Percentiles rank a stretch among this genome's conserved stretches.
Conservation (phyloP, 1,140 invertebrate species). For the Drosophila kanapiae region DNA sequence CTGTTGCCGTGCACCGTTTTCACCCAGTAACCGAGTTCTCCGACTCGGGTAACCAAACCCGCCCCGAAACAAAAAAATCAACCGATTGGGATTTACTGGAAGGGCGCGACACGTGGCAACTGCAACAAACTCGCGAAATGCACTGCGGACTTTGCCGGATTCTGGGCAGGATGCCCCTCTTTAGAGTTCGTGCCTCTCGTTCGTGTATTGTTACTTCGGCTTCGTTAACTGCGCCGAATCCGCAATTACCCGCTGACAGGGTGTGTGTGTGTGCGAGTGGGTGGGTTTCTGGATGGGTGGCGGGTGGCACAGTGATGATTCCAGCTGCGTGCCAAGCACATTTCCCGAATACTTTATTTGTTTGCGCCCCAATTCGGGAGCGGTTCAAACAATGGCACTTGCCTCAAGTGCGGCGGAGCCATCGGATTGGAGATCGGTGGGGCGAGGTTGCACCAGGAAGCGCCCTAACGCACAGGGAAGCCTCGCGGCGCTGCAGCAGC, state of each 20-base stretch:
- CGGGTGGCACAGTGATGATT: slow-evolving; percentile 74
- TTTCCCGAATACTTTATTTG: slow-evolving; percentile 29
- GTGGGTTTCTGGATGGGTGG: slow-evolving; percentile 28
- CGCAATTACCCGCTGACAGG: slow-evolving; percentile 27
- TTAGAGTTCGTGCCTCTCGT: slow-evolving; percentile 31
- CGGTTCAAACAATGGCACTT: slow-evolving; percentile 67
- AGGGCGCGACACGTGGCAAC: slow-evolving; percentile 44
- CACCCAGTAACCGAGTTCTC: slow-evolving; percentile 79
- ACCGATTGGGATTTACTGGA: slow-evolving; percentile 16
- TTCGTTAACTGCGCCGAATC: slow-evolving; percentile 71
- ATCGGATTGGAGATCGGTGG: slow-evolving; percentile 18
- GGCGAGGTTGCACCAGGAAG: background rate
- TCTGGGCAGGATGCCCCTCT: slow-evolving; percentile 70
- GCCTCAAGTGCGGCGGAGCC: slow-evolving; percentile 60
- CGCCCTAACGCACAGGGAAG: slow-evolving; percentile 53
- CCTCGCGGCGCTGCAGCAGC: slow-evolving; percentile 31
- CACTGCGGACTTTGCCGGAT: slow-evolving; percentile 65
- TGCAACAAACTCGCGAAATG: slow-evolving; percentile 69
- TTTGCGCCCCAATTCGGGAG: slow-evolving; percentile 67
- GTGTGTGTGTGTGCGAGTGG: slow-evolving; percentile 8
- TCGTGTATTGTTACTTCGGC: slow-evolving; percentile 16
- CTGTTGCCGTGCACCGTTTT: slow-evolving; percentile 63
- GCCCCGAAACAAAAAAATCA: slow-evolving; percentile 42
- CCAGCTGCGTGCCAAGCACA: slow-evolving; percentile 51
- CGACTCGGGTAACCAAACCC: slow-evolving; percentile 56